These are phyloP conservation scores for Calliopum simillimum DNA, from an alignment of 2,888 invertebrate species.

Conservation along the genomic window DNA sequence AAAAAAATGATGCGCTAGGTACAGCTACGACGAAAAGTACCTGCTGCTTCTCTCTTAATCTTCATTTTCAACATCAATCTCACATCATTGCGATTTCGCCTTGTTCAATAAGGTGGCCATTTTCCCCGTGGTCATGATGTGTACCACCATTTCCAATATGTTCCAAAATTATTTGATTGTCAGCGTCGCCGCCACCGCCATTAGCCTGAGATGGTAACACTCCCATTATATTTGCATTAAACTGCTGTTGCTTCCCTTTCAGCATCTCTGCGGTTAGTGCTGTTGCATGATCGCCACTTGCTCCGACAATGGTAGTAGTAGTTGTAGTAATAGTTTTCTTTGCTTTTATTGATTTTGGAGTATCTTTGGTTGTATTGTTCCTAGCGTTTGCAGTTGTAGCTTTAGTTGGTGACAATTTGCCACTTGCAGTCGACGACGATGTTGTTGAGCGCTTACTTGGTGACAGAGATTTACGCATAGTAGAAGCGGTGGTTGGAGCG, in stretches of 20 bases:
- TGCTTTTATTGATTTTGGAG: constrained; percentile 37
- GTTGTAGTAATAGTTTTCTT: constrained; percentile 19
- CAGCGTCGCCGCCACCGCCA: constrained; percentile 14
- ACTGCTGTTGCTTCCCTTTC: constrained; percentile 25
- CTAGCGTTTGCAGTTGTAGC: constrained; percentile 48
- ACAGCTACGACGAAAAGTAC: no score
- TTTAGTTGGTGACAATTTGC: constrained; percentile 39
- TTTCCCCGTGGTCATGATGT: constrained; percentile 7
- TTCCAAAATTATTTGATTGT: not conserved
- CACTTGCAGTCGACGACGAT: constrained; percentile 15
- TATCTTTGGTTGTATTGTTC: constrained; percentile 57
- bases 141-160: constrained; percentile 18
- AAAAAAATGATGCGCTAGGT: no score
- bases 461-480: constrained; percentile 47
- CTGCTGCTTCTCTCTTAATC: no score
- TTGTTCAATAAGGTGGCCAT: constrained; percentile 13
- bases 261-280: constrained; percentile 29
- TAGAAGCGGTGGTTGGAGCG: constrained; percentile 37
- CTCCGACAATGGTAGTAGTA: not conserved
- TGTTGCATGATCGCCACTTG: constrained; percentile 4
- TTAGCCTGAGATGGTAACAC: constrained; percentile 18
- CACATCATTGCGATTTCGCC: constrained; percentile 23
- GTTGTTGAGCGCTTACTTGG: constrained; percentile 43
- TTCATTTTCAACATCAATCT: no score
- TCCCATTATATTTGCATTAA: not conserved